phyloP scores from a whole-genome alignment of 2,113 vertebrate species.

The Rhizomys pruinosus region DNA sequence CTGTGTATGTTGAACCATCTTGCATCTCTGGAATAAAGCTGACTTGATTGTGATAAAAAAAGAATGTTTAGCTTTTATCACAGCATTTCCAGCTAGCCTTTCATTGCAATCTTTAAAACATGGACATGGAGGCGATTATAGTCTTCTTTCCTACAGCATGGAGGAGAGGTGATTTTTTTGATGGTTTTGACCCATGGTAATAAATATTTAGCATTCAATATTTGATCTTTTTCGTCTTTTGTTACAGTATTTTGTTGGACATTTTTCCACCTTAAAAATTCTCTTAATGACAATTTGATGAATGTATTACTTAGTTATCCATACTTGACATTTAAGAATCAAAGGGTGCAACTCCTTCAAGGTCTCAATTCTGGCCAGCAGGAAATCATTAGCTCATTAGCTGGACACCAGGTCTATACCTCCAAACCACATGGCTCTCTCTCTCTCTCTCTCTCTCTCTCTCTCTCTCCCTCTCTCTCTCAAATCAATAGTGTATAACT shows the following conservation, averaged over 20 bases:
- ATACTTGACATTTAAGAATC: neutral
- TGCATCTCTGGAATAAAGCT: too few species aligned
- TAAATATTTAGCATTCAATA: neutral
- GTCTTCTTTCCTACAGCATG: neutral
- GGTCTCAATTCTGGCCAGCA: neutral
- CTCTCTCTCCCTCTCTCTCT: too few species aligned
- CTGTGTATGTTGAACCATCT: too few species aligned
- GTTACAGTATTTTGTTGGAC: neutral
- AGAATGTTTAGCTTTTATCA: neutral
- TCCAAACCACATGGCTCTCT: neutral
- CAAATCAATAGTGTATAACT: neutral
- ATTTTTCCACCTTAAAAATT: neutral
- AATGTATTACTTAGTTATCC: neutral
- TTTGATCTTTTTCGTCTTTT: neutral
- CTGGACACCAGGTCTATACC: neutral
- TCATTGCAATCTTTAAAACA: neutral
- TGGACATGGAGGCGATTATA: neutral
- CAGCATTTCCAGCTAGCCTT: neutral
- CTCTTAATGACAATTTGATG: neutral
- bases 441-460: too few species aligned
- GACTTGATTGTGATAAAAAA: too few species aligned
- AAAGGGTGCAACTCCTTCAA: neutral
- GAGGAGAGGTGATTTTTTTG: neutral
- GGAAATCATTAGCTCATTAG: neutral
- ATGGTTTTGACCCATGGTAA: neutral